Percentiles rank a stretch among this genome's conserved stretches.
phyloP scores from a whole-genome alignment of 2,113 vertebrate genomes.

The Myotis brandtii region DNA sequence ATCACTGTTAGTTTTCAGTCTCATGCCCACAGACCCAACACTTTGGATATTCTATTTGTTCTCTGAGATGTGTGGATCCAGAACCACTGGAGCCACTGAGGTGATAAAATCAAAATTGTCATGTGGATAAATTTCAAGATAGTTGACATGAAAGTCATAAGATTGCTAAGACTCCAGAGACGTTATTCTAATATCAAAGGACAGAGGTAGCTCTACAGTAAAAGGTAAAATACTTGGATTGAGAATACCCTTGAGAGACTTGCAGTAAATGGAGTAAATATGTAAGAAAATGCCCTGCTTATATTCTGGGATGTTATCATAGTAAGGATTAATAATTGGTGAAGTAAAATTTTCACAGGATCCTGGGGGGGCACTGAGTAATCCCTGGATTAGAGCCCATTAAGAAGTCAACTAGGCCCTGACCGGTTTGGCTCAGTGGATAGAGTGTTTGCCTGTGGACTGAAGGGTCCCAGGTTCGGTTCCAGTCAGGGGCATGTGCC shows the following conservation, averaged over 20 bases:
- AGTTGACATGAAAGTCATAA: background rate
- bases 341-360: background rate
- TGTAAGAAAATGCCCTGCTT: background rate
- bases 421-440: no score
- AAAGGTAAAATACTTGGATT: background rate
- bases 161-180: background rate
- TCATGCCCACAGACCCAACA: background rate
- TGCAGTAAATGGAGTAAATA: background rate
- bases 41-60: background rate
- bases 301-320: background rate
- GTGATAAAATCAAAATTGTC: background rate
- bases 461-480: no score
- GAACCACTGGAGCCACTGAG: background rate
- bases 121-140: background rate
- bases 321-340: background rate
- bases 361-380: rapidly evolving
- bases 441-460: no score
- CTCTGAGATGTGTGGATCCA: background rate
- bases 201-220: background rate
- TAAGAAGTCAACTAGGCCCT: background rate
- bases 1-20: background rate
- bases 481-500: no score
- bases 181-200: background rate
- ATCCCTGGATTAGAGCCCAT: background rate
- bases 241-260: background rate